Conservation (phyloP, 2,888 invertebrate genomes). For the Drosophila mimetica region DNA sequence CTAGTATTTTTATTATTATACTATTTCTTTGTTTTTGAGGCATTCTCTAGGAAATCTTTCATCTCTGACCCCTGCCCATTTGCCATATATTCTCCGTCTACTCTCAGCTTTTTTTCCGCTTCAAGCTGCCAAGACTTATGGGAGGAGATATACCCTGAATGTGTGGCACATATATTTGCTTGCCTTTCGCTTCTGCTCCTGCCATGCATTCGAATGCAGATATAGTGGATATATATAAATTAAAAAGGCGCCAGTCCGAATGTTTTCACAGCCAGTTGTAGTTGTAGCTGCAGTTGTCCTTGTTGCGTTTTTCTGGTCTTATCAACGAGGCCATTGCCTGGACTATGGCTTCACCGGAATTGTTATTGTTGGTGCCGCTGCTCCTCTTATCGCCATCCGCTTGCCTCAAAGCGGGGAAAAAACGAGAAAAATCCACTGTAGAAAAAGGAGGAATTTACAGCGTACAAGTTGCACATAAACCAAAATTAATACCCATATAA, state of each 20-base stretch:
- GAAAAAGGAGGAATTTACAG: constrained; percentile 61
- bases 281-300: constrained; percentile 20
- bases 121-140: constrained; percentile 9
- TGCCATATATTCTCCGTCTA: not conserved
- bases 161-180: constrained; percentile 1
- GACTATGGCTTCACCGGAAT: constrained; percentile 10
- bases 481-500: constrained; percentile 77
- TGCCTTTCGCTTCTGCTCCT: not conserved
- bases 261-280: constrained; percentile 43
- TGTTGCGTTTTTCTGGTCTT: constrained; percentile 35
- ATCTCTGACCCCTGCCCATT: not conserved
- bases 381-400: constrained; percentile 22
- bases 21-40: not conserved
- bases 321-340: constrained; percentile 49
- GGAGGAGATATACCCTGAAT: constrained; percentile 2
- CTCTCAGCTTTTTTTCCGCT: not conserved
- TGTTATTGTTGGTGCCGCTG: constrained; percentile 10
- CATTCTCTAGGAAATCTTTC: not conserved
- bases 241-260: constrained; percentile 46
- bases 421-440: constrained; percentile 38
- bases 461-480: constrained; percentile 74
- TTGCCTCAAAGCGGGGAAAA: constrained; percentile 1
- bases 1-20: too few relatives aligned
- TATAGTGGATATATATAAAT: constrained; percentile 34
- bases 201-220: constrained; percentile 19